Conservation (phyloP, 1,140 invertebrate species). For the Sycophila sp. region DNA sequence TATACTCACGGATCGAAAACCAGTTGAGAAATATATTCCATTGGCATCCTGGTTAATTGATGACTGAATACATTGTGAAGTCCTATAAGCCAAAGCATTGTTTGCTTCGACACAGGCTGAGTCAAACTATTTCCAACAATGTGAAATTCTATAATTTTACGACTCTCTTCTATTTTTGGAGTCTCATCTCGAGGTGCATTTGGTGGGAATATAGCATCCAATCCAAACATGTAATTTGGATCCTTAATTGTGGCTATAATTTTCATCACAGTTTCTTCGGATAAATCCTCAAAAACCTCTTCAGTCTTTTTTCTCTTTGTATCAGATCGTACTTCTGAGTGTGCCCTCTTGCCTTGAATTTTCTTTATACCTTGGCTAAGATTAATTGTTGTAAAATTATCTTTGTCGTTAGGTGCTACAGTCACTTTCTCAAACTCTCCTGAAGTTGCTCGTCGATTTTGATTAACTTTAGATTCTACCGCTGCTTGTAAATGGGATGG, state of each 20-base stretch:
- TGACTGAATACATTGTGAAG: constrained; percentile 96
- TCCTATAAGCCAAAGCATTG: constrained; percentile 92
- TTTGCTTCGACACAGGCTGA: constrained; percentile 86
- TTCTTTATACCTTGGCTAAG: constrained; percentile 71
- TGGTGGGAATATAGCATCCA: constrained; percentile 84
- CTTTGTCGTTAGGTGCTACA: constrained; percentile 70
- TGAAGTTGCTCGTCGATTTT: constrained; percentile 50
- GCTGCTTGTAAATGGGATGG: constrained; percentile 72
- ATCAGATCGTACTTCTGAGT: constrained; percentile 52
- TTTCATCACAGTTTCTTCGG: constrained; percentile 77
- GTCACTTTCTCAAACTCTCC: constrained; percentile 76
- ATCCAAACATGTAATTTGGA: constrained; percentile 83
- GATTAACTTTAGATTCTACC: constrained; percentile 52
- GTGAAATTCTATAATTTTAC: constrained; percentile 92
- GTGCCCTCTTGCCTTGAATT: constrained; percentile 54
- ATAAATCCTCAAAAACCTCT: constrained; percentile 71
- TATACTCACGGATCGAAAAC: constrained; percentile 94
- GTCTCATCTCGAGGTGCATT: constrained; percentile 90
- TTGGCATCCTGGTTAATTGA: constrained; percentile 96
- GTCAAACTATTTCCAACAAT: constrained; percentile 93
- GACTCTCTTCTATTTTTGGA: constrained; percentile 88
- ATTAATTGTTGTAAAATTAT: constrained; percentile 76
- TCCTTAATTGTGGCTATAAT: constrained; percentile 82
- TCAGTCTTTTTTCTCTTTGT: constrained; percentile 59
- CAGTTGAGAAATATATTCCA: constrained; percentile 96